Evolutionary conservation across 2,888 invertebrate genomes (phyloP).

Genomic region (Ecliptopera silaceata): DNA sequence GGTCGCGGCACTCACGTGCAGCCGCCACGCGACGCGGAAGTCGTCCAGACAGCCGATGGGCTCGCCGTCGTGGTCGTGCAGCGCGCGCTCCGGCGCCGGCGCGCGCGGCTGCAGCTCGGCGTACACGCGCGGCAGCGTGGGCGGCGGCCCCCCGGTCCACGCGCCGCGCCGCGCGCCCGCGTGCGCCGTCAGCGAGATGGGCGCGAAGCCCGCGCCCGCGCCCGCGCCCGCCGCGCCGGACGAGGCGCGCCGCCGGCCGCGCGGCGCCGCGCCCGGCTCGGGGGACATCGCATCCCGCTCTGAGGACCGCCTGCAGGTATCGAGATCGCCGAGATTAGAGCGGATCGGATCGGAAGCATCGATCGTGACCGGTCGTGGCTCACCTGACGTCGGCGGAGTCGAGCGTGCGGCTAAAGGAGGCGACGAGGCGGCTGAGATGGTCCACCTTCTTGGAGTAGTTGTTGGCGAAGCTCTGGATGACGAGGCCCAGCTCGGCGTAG

Average conservation of each 20-base stretch:
- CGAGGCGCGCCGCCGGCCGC: constrained; percentile 16
- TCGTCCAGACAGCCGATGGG: constrained; percentile 66
- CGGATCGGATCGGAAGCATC: too few relatives aligned
- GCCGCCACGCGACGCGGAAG: constrained; percentile 63
- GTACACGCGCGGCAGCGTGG: constrained; percentile 69
- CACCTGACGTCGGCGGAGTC: too few relatives aligned
- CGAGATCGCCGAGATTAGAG: too few relatives aligned
- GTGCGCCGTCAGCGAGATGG: constrained; percentile 41
- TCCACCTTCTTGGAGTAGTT: constrained; percentile 90
- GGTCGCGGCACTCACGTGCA: constrained; percentile 47
- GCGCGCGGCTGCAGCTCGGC: constrained; percentile 71
- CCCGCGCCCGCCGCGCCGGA: constrained; percentile 27
- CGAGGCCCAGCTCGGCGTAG: constrained; percentile 89
- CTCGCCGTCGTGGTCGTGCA: constrained; percentile 62
- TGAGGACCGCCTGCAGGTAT: too few relatives aligned
- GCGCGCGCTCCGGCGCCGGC: constrained; percentile 51
- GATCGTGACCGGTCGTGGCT: too few relatives aligned
- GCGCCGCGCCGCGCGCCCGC: constrained; percentile 41
- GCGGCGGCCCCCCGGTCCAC: constrained; percentile 56
- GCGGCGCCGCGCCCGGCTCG: constrained; percentile 21
- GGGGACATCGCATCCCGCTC: constrained; percentile 15
- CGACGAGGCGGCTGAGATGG: constrained; percentile 58
- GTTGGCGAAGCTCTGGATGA: constrained; percentile 88
- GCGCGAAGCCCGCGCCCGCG: constrained; percentile 36
- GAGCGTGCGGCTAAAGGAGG: neutral